phyloP scores from a whole-genome alignment of 2,797 vertebrate species.

The Pseudocheirus occidentalis region DNA sequence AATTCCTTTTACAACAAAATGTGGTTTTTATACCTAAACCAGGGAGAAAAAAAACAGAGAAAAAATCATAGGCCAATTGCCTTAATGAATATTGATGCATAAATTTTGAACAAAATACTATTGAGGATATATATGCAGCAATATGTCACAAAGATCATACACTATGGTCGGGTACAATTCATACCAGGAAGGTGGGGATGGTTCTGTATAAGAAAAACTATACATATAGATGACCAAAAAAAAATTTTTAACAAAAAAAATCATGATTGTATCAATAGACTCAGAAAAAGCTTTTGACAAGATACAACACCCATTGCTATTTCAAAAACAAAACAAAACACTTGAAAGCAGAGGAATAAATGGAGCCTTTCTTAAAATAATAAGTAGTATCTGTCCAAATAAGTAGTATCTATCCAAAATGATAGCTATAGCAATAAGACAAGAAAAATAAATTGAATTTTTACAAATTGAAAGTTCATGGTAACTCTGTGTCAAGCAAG shows the following conservation, averaged over 20 bases:
- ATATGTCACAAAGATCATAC: too few relatives aligned
- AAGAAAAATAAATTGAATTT: not conserved
- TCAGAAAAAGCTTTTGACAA: too few relatives aligned
- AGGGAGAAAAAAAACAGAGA: not conserved
- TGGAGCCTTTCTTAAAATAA: not conserved
- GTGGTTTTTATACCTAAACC: not conserved
- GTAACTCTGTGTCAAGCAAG: too few relatives aligned
- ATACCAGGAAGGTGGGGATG: not conserved
- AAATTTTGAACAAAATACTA: not conserved
- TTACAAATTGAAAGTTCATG: too few relatives aligned
- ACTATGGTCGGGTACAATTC: not conserved
- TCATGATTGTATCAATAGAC: too few relatives aligned
- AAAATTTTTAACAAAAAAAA: not conserved
- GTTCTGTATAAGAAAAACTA: not conserved
- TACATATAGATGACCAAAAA: not conserved
- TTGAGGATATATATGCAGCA: too few relatives aligned
- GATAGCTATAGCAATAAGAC: not conserved
- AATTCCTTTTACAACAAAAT: not conserved
- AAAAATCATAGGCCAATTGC: not conserved
- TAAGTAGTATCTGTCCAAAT: not conserved
- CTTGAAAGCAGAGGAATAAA: not conserved
- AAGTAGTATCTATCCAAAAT: not conserved
- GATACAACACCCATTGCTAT: too few relatives aligned
- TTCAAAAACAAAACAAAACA: too few relatives aligned
- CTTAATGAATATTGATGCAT: not conserved